Base-by-base conservation (phyloP, 35 echinoderm and acorn worm genomes). In the Apostichopus californicus region DNA sequence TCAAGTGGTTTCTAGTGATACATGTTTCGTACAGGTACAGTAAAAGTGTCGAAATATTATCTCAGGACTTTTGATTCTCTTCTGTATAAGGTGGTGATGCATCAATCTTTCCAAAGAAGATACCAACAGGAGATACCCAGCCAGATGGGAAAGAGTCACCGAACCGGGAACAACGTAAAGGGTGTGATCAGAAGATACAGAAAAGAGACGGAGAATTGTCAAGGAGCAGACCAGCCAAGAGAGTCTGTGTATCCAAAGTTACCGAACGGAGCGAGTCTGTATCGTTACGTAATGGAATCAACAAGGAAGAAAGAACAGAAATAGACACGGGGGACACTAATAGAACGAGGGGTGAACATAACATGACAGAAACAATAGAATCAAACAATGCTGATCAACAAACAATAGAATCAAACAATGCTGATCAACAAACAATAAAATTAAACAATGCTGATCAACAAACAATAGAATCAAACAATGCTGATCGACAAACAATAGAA, bases 81-180 rank as follows among this genome's bases (percentile, higher is more conserved):
- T 46, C 34, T 46, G 34, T 3, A 46, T 52, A 14, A 96, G 95
- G 95, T 96, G 96, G 96, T 8, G 96, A 98, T 94, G 96, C 96
- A 72, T 98, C 96, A 60, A 98, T 98, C 54, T 96, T 96, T 87
- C 80, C 86, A 66, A 92, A 98, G 87, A 71, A 12, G 24, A 54
- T 61, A 73, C 6, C 78, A 53, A 9, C 11, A 25, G 20, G 10
- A 54, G 52, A 5, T 0, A 11, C 12, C 52, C 23, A 54, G 21
- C 34, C 34, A 46, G 34, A 46, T 46, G 34, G 3, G 34, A 46
- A 46, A 46, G 34, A 46, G 34, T 54, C 21, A 21, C 13, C 78
- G 10, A 80, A 80, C 52, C 78, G 0, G 52, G 11, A 80, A 28
- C 23, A 80, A 7, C 22, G 10, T 18, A 68, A 18, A 14, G 64